Base-by-base conservation (phyloP, 2,113 vertebrate genomes). In the Rhodinocichla rosea region DNA sequence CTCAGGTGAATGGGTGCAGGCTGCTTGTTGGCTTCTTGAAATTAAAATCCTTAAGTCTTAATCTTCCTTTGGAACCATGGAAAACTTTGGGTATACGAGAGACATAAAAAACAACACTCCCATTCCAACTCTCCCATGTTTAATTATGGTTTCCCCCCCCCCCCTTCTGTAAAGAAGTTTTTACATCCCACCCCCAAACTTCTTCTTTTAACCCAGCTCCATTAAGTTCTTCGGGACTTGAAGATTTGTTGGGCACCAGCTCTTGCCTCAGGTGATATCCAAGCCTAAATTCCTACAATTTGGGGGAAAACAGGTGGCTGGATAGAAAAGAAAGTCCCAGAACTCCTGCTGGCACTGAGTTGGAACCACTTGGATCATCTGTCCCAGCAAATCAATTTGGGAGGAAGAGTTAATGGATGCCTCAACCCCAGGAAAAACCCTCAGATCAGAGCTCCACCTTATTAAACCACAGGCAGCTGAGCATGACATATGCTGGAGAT, bases 91-190 rank as follows among this genome's bases (percentile, higher is more conserved):
- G n/a, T 37, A 3, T 21, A 13, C 23, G 21, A 42, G 40, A 80
- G 27, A 45, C 5, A 7, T 20, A 28, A 44, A 89, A 68, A 42
- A 0, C 42, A 65, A 17, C 28, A 11, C 9, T 89, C 37, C 12
- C 45, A 45, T 74, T 39, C 37, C 21, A 26, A 26, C 10, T 56
- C 33, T 42, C 9, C n/a, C 1, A 0, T 37, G 15, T 30, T 75
- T 75, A 79, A 60, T 92, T 70, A 33, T 17, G 5, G 0, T 0
- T 42, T 53, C 13, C 2, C 2, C 0, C 3, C 0, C 3, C 2
- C 17, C 7, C 2, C 4, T 55, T 74, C 76, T 63, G 1, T 53
- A 62, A 49, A 37, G 16, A 40, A 79, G 15, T 30, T 74, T n/a
- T 65, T 63, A 50, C 26, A 50, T 44, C 20, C n/a, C 37, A 20